Conservation (phyloP, 2,797 vertebrate genomes). For the Syngnathus acus region DNA sequence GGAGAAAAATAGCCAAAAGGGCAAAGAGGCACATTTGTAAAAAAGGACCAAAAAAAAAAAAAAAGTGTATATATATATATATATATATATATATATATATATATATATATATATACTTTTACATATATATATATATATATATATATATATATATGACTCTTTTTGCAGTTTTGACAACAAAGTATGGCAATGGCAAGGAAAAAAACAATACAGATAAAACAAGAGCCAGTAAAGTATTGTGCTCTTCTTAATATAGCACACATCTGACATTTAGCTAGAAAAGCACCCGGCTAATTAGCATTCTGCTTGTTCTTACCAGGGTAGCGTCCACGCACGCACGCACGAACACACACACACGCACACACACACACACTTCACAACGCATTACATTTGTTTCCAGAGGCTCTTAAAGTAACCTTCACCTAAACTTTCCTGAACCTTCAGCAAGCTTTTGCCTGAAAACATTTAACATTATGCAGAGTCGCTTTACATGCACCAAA, state of each 20-base stretch:
- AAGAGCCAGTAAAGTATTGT: conserved; percentile 31
- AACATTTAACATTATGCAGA: neutral
- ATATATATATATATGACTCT: too few relatives aligned
- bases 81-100: too few relatives aligned
- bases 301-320: conserved; percentile 41
- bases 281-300: conserved; percentile 54
- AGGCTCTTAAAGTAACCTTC: conserved; percentile 1
- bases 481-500: neutral
- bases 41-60: neutral
- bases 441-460: neutral
- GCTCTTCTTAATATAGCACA: conserved; percentile 54
- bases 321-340: conserved; percentile 12
- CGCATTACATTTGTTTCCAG: neutral
- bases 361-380: neutral
- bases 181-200: conserved; percentile 5
- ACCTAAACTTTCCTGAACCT: conserved; percentile 1
- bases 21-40: neutral
- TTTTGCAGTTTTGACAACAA: neutral
- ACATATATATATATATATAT: too few relatives aligned
- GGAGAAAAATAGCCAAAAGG: conserved; percentile 24
- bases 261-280: conserved; percentile 58
- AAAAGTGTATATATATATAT: too few relatives aligned
- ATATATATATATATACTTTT: too few relatives aligned
- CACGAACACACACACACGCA: conserved; percentile 5
- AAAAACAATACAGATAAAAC: conserved; percentile 20